A percentile compares a stretch with the other conserved stretches of the same genome.
phyloP scores from a whole-genome alignment of 2,113 vertebrate species.

The Junco hyemalis region DNA sequence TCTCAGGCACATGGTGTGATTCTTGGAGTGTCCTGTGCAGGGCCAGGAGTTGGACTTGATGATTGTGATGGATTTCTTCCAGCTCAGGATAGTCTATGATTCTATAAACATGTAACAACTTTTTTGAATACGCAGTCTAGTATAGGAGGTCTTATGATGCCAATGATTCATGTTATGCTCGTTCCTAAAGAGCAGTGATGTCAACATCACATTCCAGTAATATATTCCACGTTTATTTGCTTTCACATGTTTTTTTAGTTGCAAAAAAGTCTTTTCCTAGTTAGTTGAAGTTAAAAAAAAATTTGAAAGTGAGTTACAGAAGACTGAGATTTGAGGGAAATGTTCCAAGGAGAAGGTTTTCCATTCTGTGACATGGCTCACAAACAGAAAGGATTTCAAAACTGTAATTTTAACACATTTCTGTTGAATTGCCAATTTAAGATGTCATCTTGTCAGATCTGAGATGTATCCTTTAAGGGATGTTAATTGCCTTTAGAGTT shows the following conservation, averaged over 20 bases:
- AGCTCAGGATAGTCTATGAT: background rate
- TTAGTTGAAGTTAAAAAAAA: background rate
- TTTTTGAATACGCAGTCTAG: background rate
- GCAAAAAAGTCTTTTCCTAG: background rate
- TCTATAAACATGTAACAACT: background rate
- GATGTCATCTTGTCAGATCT: slow-evolving; percentile 1
- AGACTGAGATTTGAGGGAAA: background rate
- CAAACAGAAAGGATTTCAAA: background rate
- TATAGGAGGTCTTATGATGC: background rate
- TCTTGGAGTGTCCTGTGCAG: background rate
- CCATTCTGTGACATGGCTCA: background rate
- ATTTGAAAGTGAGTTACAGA: background rate
- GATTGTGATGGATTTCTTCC: background rate
- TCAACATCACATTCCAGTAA: background rate
- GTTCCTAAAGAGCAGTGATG: background rate
- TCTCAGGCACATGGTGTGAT: background rate
- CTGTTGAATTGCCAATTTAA: slow-evolving; percentile 4
- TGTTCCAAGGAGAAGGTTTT: background rate
- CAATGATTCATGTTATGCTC: background rate
- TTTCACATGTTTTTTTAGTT: background rate
- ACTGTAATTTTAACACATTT: background rate
- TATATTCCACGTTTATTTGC: background rate
- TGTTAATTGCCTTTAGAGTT: background rate
- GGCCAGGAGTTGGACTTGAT: background rate
- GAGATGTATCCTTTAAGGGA: background rate